Percentiles rank a stretch among this genome's conserved stretches.
phyloP scores from a whole-genome alignment of 2,888 invertebrate genomes.

The Schizaphis graminum region DNA sequence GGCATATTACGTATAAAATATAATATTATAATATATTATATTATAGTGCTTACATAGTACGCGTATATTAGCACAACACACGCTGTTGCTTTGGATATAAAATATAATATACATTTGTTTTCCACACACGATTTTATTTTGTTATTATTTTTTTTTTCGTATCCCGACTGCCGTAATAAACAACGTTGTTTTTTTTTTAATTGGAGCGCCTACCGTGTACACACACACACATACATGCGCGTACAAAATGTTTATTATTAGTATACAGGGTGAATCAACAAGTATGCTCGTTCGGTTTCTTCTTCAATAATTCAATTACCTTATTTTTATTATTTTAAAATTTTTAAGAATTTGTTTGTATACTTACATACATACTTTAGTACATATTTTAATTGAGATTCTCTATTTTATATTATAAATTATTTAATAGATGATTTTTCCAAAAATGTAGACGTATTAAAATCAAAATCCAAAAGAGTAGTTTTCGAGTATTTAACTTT shows the following conservation, averaged over 20 bases:
- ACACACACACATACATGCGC: neutral
- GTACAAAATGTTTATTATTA: neutral
- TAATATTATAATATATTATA: slow-evolving; percentile 14
- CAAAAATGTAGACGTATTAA: too few species aligned
- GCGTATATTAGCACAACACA: neutral
- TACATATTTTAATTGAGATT: too few species aligned
- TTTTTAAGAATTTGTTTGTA: too few species aligned
- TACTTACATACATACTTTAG: too few species aligned
- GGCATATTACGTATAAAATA: neutral
- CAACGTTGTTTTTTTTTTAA: slow-evolving; percentile 30
- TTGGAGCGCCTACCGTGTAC: slow-evolving; percentile 20
- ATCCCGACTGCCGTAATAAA: neutral
- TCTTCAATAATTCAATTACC: too few species aligned
- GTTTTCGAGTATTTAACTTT: too few species aligned
- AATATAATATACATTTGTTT: slow-evolving; percentile 24
- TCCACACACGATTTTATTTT: neutral
- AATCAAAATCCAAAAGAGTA: too few species aligned
- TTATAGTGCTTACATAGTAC: neutral
- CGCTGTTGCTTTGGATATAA: neutral
- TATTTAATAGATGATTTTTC: too few species aligned
- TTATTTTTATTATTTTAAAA: too few species aligned
- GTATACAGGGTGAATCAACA: neutral
- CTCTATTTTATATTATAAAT: too few species aligned
- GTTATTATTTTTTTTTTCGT: neutral
- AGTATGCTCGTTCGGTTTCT: too few species aligned